These are phyloP conservation scores for Melanargia galathea DNA, from an alignment of 2,888 invertebrate species.

Conservation along the genomic window DNA sequence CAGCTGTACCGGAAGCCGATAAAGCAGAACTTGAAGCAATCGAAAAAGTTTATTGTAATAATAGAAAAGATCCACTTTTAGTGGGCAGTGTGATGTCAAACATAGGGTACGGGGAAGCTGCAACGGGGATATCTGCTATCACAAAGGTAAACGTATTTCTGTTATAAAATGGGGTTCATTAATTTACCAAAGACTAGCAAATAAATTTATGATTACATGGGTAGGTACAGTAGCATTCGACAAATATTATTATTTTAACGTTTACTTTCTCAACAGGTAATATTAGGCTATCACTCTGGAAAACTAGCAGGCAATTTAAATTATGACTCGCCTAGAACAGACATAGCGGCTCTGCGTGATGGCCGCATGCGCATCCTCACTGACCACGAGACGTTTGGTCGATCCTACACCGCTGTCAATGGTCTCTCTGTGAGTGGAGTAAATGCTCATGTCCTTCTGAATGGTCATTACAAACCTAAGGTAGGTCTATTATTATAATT, in stretches of 20 bases:
- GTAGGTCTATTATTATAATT: slow-evolving; percentile 42
- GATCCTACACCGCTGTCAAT: slow-evolving; percentile 69
- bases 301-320: slow-evolving; percentile 88
- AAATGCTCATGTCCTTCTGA: slow-evolving; percentile 60
- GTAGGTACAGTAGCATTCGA: too few species aligned
- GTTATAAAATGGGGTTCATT: too few species aligned
- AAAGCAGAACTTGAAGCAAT: slow-evolving; percentile 85
- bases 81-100: slow-evolving; percentile 81
- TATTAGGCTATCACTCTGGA: slow-evolving; percentile 79
- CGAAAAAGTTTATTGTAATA: slow-evolving; percentile 79
- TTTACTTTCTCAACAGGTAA: slow-evolving; percentile 54
- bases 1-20: slow-evolving; percentile 81
- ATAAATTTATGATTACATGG: not conserved
- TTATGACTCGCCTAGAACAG: slow-evolving; percentile 81
- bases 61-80: slow-evolving; percentile 80
- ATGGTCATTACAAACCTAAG: slow-evolving; percentile 63
- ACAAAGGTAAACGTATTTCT: slow-evolving; percentile 76
- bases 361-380: slow-evolving; percentile 82
- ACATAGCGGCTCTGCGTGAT: slow-evolving; percentile 74
- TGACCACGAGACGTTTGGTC: slow-evolving; percentile 79
- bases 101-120: slow-evolving; percentile 70
- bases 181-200: not conserved
- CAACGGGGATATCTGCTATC: slow-evolving; percentile 79
- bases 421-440: slow-evolving; percentile 62
- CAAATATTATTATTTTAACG: not conserved